Conservation (phyloP, 1,140 invertebrate genomes). For the Nebria ingens region DNA sequence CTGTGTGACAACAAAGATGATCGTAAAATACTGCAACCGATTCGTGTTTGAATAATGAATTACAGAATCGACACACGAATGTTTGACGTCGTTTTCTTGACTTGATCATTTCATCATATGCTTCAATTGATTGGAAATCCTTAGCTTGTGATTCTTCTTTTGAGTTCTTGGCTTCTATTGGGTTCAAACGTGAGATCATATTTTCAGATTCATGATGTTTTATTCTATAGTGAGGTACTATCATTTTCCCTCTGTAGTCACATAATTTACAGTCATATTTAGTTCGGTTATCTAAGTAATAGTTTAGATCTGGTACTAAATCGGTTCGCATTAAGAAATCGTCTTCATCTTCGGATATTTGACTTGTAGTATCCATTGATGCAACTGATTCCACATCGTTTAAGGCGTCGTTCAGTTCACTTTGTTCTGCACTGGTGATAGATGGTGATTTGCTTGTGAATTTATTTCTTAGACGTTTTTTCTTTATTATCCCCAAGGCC, state of each 20-base stretch:
- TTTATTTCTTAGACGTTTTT: not conserved
- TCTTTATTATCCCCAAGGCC: not conserved
- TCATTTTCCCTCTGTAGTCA: conserved; percentile 44
- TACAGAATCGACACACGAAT: conserved; percentile 25
- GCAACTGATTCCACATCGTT: not conserved
- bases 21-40: conserved; percentile 32
- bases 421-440: not conserved
- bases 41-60: conserved; percentile 16
- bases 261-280: conserved; percentile 48
- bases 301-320: conserved; percentile 22
- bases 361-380: not conserved
- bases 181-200: conserved; percentile 46
- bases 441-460: not conserved
- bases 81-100: conserved; percentile 14
- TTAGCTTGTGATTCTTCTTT: conserved; percentile 30
- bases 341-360: conserved; percentile 14
- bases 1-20: conserved; percentile 59
- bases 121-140: conserved; percentile 15
- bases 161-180: conserved; percentile 37
- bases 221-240: conserved; percentile 53
- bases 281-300: conserved; percentile 20
- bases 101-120: conserved; percentile 6
- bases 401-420: not conserved
- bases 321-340: not conserved
- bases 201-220: conserved; percentile 52